Evolutionary conservation across 2,888 invertebrate species (phyloP).

Genomic region (Acanthosoma haemorrhoidale): DNA sequence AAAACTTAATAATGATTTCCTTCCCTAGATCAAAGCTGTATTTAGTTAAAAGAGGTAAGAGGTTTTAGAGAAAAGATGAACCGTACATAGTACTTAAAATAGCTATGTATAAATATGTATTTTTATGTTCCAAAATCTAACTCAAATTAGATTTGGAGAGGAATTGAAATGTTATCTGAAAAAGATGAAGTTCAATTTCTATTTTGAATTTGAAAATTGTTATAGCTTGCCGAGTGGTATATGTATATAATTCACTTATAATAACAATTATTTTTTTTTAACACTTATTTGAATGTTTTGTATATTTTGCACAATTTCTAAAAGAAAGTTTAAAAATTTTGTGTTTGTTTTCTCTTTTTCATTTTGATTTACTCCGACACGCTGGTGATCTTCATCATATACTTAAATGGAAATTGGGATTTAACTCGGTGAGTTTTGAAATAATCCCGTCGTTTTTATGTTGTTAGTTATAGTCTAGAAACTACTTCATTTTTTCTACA

Average conservation of each 20-base stretch:
- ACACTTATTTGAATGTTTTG: background rate
- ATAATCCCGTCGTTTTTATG: constrained; percentile 13
- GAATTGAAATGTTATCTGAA: background rate
- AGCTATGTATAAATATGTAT: background rate
- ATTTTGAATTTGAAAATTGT: background rate
- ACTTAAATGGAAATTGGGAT: constrained; percentile 36
- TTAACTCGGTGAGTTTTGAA: constrained; percentile 39
- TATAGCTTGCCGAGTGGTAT: background rate
- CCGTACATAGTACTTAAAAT: background rate
- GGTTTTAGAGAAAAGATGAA: background rate
- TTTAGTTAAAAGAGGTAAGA: background rate
- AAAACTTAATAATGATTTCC: too few relatives aligned
- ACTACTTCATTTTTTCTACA: background rate
- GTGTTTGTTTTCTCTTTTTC: constrained; percentile 40
- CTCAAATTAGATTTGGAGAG: background rate
- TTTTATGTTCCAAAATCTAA: background rate
- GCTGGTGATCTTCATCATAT: constrained; percentile 38
- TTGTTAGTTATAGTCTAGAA: constrained; percentile 15
- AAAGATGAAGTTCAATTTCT: background rate
- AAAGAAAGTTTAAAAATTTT: constrained; percentile 36
- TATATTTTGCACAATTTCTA: background rate
- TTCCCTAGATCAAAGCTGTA: too few relatives aligned
- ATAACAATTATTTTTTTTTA: constrained; percentile 35
- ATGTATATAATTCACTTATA: constrained; percentile 4
- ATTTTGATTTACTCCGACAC: constrained; percentile 41